phyloP scores from a whole-genome alignment of 64 coral and sea anemone species.

The Orbicella faveolata region DNA sequence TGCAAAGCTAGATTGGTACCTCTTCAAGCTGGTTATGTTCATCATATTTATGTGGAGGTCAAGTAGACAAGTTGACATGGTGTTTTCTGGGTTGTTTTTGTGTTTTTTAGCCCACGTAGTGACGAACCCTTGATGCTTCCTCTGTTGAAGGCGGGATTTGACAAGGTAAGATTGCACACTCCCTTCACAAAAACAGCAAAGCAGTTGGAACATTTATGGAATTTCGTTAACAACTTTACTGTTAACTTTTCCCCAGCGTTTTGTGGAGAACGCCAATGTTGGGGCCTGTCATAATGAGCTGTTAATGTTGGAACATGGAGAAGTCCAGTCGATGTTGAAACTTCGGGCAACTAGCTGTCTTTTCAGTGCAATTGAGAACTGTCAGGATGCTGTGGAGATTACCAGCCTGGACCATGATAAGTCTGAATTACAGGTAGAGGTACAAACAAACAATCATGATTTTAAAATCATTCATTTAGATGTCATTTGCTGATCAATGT shows the following conservation, averaged over 20 bases:
- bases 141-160: slow-evolving; percentile 88
- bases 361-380: slow-evolving; percentile 85
- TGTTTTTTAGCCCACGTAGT: slow-evolving; percentile 64
- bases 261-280: slow-evolving; percentile 93
- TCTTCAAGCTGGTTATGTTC: too few species aligned
- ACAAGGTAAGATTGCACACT: slow-evolving; percentile 66
- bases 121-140: slow-evolving; percentile 86
- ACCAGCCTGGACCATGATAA: slow-evolving; percentile 85
- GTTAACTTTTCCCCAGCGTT: slow-evolving; percentile 47
- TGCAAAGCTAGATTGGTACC: too few species aligned
- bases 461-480: not conserved
- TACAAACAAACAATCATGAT: slow-evolving; percentile 15
- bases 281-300: slow-evolving; percentile 95
- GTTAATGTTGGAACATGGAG: slow-evolving; percentile 90
- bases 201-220: not conserved
- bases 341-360: slow-evolving; percentile 86
- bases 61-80: too few species aligned
- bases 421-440: slow-evolving; percentile 81
- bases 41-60: too few species aligned
- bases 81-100: not conserved
- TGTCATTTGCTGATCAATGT: too few species aligned
- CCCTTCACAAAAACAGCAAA: not conserved
- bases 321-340: slow-evolving; percentile 87
- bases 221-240: not conserved
- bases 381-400: slow-evolving; percentile 91